phyloP scores from a whole-genome alignment of 2,113 vertebrate species.

The Solea senegalensis region DNA sequence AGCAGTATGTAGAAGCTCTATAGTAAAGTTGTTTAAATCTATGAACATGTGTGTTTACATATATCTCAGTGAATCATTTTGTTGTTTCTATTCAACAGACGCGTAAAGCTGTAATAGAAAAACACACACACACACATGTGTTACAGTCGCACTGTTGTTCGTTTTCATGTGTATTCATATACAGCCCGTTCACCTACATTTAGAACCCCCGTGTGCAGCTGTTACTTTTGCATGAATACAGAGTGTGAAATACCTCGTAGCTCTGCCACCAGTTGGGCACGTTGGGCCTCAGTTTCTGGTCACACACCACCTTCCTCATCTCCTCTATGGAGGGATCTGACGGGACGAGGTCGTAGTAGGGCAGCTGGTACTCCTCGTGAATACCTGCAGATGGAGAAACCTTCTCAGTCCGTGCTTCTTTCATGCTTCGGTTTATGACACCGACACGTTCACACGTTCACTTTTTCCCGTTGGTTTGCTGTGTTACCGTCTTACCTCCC shows the following conservation, averaged over 20 bases:
- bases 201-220: conserved; percentile 16
- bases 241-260: conserved; percentile 87
- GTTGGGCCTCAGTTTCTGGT: conserved; percentile 95
- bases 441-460: not conserved
- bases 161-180: too few relatives aligned
- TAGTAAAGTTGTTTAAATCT: too few relatives aligned
- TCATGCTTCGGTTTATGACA: not conserved
- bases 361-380: conserved; percentile 98
- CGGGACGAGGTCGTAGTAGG: conserved; percentile 96
- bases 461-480: too few relatives aligned
- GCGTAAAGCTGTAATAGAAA: too few relatives aligned
- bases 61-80: too few relatives aligned
- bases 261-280: conserved; percentile 99
- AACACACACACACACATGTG: too few relatives aligned
- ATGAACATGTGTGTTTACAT: too few relatives aligned
- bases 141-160: too few relatives aligned
- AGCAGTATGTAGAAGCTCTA: too few relatives aligned
- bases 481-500: conserved; percentile 83
- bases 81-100: too few relatives aligned
- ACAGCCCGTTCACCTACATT: conserved; percentile 6
- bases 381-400: conserved; percentile 81
- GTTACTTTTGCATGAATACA: not conserved
- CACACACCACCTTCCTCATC: conserved; percentile 99
- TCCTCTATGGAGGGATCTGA: conserved; percentile 98
- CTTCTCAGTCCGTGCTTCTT: conserved; percentile 7